Evolutionary conservation across 2,888 invertebrate genomes (phyloP).

Genomic region (Thecophora atra): DNA sequence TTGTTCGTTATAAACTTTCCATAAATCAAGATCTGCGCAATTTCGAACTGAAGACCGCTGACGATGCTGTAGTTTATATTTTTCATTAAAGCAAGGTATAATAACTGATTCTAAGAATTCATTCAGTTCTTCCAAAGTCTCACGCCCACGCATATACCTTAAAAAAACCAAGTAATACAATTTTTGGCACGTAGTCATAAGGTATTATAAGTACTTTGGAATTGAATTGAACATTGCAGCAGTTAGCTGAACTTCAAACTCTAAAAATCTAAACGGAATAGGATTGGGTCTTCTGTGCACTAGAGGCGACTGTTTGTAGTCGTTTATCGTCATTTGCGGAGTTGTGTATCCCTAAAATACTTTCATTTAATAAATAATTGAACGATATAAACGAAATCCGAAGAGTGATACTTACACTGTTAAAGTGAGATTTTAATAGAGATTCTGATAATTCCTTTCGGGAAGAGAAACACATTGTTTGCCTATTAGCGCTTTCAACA

Average conservation of each 20-base stretch:
- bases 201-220: conserved; percentile 49
- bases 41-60: conserved; percentile 50
- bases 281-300: conserved; percentile 45
- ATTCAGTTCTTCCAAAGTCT: conserved; percentile 51
- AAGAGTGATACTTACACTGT: background rate
- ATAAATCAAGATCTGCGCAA: conserved; percentile 49
- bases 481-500: conserved; percentile 26
- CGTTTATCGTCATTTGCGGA: conserved; percentile 49
- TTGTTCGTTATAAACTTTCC: conserved; percentile 54
- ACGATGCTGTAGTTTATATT: conserved; percentile 54
- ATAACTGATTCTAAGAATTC: conserved; percentile 49
- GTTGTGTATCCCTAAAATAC: conserved; percentile 24
- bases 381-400: background rate
- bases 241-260: conserved; percentile 51
- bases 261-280: conserved; percentile 51
- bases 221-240: conserved; percentile 50
- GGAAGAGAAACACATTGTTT: conserved; percentile 29
- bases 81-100: conserved; percentile 55
- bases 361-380: background rate
- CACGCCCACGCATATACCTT: conserved; percentile 56
- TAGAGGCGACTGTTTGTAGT: conserved; percentile 52
- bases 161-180: too few relatives aligned
- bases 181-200: too few relatives aligned
- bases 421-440: conserved; percentile 29
- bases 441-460: conserved; percentile 4